phyloP scores from a whole-genome alignment of 2,888 invertebrate genomes.

The Diloba caeruleocephala region DNA sequence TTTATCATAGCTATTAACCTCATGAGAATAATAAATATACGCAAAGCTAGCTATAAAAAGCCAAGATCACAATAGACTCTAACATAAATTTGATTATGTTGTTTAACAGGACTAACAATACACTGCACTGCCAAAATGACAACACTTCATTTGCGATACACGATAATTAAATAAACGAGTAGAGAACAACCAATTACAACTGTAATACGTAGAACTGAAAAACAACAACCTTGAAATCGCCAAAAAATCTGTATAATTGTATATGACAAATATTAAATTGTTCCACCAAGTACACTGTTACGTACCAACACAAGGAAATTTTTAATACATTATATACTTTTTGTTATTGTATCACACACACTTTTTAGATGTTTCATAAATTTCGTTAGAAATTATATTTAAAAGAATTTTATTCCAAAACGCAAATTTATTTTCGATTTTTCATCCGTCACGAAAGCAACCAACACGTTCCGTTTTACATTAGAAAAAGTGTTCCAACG shows the following conservation, averaged over 20 bases:
- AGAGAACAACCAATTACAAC: slow-evolving; percentile 74
- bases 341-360: slow-evolving; percentile 49
- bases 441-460: slow-evolving; percentile 54
- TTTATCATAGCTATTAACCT: slow-evolving; percentile 67
- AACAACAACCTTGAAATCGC: slow-evolving; percentile 83
- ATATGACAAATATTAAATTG: slow-evolving; percentile 57
- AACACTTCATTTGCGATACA: slow-evolving; percentile 64
- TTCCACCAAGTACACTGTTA: slow-evolving; percentile 58
- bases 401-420: slow-evolving; percentile 36
- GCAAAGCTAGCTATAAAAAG: slow-evolving; percentile 73
- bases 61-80: slow-evolving; percentile 71
- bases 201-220: slow-evolving; percentile 69
- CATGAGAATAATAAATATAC: slow-evolving; percentile 60
- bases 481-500: slow-evolving; percentile 16
- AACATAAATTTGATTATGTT: slow-evolving; percentile 51
- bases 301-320: slow-evolving; percentile 66
- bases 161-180: slow-evolving; percentile 80
- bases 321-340: slow-evolving; percentile 53
- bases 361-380: slow-evolving; percentile 28
- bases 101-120: slow-evolving; percentile 51
- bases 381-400: slow-evolving; percentile 31
- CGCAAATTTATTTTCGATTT: slow-evolving; percentile 55
- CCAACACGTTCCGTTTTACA: slow-evolving; percentile 66
- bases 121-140: slow-evolving; percentile 64
- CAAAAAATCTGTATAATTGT: slow-evolving; percentile 68